These are phyloP conservation scores for Carassius gibelio DNA, from an alignment of 2,113 vertebrate genomes.

Conservation along the genomic window DNA sequence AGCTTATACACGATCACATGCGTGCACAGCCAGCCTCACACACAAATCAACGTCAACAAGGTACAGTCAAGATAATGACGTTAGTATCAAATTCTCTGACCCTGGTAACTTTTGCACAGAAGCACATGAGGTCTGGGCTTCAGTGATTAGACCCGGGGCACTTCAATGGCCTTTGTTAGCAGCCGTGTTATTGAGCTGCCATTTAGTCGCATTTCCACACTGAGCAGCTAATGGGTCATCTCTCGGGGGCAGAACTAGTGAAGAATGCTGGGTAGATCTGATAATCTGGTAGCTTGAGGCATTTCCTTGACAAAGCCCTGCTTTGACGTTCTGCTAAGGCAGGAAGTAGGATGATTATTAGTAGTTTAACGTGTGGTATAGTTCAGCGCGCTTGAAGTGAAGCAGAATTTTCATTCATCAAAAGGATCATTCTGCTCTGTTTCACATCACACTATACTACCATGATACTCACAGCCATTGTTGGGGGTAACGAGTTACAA, in stretches of 20 bases:
- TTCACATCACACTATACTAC: not conserved
- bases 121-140: not conserved
- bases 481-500: no score
- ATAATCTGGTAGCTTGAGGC: not conserved
- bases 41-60: not conserved
- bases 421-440: not conserved
- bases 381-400: not conserved
- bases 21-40: not conserved
- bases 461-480: no score
- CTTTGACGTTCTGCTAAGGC: conserved; percentile 1
- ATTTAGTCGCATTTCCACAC: conserved; percentile 22
- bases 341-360: not conserved
- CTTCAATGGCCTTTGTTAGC: conserved; percentile 12
- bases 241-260: not conserved
- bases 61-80: conserved; percentile 5
- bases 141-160: not conserved
- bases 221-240: conserved; percentile 27
- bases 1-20: not conserved
- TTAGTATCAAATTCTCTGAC: not conserved
- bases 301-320: not conserved
- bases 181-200: conserved; percentile 18
- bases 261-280: not conserved
- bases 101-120: not conserved
- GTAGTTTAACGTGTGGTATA: not conserved
- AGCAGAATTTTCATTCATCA: not conserved